Evolutionary conservation across 2,113 vertebrate species (phyloP), one percentile per base, ranked within the genome.

Genomic region (Odocoileus hemionus): DNA sequence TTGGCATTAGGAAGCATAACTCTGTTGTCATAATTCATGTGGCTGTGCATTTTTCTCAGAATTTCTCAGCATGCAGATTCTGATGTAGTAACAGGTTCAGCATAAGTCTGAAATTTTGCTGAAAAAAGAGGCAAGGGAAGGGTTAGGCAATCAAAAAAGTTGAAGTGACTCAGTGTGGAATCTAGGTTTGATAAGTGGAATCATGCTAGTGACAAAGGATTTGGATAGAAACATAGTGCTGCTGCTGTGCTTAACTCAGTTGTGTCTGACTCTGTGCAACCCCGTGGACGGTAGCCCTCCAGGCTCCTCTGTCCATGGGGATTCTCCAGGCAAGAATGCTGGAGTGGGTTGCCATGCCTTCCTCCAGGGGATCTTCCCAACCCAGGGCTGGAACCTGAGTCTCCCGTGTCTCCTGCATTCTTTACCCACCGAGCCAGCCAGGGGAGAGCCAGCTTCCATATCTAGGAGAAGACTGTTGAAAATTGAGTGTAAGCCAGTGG

Each of bases 331-430:
- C 70, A 76, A 76, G 70, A 43, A 43, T 26, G 26, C 70, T 76
- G 36, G 70, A 76, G 11, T 14, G 7, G 23, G 70, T 43, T 43
- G 36, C 70, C 70, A 43, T 26, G 36, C 21, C 11, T 43, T 76
- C 21, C 23, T 76, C 70, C 36, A 25, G 36, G 36, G 70, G 39
- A 76, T 3, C 36, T 76, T 76, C 70, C 12, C 36, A 25, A 76
- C 36, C 70, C 0, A 2, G 19, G 36, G 67, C 23, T 39, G 17
- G 36, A 74, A 74, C n/a, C 17, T 0, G 0, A 12, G 19, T 74
- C 36, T 25, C n/a, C 67, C 23, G 67, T 43, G 36, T 7, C n/a
- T 43, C 36, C 36, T 76, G 70, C 36, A 43, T 43, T 23, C 21
- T 25, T 23, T 70, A 23, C 67, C n/a, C 11, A 5, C n/a, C 39